phyloP scores from a whole-genome alignment of 2,113 vertebrate genomes.

The Lipotes vexillifer region DNA sequence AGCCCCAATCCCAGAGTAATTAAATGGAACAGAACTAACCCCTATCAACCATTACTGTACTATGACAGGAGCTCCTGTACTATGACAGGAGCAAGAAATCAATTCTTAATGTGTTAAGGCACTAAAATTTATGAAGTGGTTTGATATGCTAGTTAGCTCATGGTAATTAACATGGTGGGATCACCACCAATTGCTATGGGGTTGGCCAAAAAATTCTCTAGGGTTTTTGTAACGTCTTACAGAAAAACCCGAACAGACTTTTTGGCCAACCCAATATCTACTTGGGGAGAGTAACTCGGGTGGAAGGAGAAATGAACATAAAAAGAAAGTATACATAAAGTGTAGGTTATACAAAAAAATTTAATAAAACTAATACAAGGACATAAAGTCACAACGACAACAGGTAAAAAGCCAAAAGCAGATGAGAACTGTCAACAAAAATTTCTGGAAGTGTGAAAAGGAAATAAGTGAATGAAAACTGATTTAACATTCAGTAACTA shows the following conservation, averaged over 20 bases:
- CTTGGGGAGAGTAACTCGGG: not conserved
- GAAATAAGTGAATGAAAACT: not conserved
- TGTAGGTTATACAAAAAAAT: not conserved
- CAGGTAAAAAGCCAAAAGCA: not conserved
- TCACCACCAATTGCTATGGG: not conserved
- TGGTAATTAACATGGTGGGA: not conserved
- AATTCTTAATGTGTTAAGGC: not conserved
- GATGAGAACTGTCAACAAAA: not conserved
- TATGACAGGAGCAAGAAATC: not conserved
- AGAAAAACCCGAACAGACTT: too few relatives aligned
- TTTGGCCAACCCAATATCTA: not conserved
- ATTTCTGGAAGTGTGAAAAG: not conserved
- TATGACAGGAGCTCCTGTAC: not conserved
- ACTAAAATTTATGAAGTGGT: not conserved
- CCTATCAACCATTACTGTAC: not conserved
- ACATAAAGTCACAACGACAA: not conserved
- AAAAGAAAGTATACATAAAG: not conserved
- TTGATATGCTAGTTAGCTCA: not conserved
- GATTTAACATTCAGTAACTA: not conserved
- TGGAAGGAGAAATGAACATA: not conserved
- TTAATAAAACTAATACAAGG: not conserved
- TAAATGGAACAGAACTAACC: not conserved
- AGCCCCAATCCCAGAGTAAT: not conserved
- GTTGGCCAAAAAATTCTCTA: too few relatives aligned
- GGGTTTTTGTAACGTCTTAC: too few relatives aligned